Percentiles rank a stretch among this genome's conserved stretches.
Conservation (phyloP, 1,140 invertebrate genomes). For the Diabrotica virgifera region DNA sequence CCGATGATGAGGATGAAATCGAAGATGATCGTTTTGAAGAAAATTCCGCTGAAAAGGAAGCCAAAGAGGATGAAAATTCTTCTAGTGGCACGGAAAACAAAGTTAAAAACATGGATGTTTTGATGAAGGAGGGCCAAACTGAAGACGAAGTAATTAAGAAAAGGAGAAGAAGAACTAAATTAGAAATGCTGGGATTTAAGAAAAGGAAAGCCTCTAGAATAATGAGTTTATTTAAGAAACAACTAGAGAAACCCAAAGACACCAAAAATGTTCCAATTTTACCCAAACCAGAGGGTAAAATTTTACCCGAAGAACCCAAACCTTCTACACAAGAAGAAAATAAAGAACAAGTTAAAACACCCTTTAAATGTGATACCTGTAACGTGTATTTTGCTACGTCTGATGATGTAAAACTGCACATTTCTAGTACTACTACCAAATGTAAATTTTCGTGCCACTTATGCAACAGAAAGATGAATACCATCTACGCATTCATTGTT, state of each 20-base stretch:
- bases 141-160: neutral
- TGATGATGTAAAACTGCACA: conserved; percentile 15
- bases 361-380: conserved; percentile 21
- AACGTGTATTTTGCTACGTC: conserved; percentile 15
- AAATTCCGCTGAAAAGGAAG: neutral
- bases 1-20: conserved; percentile 8
- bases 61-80: neutral
- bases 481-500: conserved; percentile 26
- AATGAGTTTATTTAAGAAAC: no score
- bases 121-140: neutral
- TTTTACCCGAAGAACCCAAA: conserved; percentile 6
- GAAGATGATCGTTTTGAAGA: conserved; percentile 20
- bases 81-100: neutral
- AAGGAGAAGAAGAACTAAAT: neutral
- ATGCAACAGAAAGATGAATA: conserved; percentile 25
- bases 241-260: no score
- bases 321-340: neutral
- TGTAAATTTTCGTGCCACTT: conserved; percentile 27
- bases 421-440: neutral
- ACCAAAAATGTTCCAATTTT: no score
- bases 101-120: conserved; percentile 8
- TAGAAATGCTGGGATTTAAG: no score
- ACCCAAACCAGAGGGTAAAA: neutral
- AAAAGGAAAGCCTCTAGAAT: no score
- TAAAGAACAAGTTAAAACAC: conserved; percentile 5